phyloP scores from a whole-genome alignment of 2,888 invertebrate genomes.

The Lottia scabra region DNA sequence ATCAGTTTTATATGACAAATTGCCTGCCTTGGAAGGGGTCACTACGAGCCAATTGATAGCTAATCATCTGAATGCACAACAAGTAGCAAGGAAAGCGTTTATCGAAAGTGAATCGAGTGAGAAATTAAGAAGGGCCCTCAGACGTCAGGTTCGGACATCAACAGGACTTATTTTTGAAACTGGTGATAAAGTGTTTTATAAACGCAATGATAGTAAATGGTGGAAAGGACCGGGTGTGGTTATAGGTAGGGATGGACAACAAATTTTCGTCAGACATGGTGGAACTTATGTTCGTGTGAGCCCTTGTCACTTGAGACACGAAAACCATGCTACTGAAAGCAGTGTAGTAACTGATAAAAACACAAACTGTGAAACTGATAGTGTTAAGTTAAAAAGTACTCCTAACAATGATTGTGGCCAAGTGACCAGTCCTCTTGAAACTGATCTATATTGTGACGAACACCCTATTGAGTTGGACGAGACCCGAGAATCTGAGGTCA shows the following conservation, averaged over 20 bases:
- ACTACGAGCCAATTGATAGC: conserved; percentile 8
- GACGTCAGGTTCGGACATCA: conserved; percentile 24
- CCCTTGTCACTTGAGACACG: conserved; percentile 22
- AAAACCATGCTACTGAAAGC: conserved; percentile 14
- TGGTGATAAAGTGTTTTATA: conserved; percentile 33
- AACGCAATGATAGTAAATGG: conserved; percentile 26
- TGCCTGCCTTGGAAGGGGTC: conserved; percentile 24
- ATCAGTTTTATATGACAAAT: not conserved
- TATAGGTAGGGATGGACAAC: conserved; percentile 33
- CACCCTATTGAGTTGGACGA: conserved; percentile 21
- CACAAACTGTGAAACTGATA: conserved; percentile 5
- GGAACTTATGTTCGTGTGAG: conserved; percentile 30
- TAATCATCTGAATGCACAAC: conserved; percentile 5
- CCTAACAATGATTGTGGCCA: no score
- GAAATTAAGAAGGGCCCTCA: conserved; percentile 30
- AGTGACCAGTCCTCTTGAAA: no score
- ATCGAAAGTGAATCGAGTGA: conserved; percentile 27
- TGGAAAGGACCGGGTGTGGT: conserved; percentile 34
- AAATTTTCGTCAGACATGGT: conserved; percentile 40
- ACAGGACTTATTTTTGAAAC: not conserved
- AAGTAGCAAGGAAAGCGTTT: conserved; percentile 19
- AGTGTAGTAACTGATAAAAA: not conserved
- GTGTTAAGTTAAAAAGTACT: no score
- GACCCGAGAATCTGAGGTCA: conserved; percentile 19
- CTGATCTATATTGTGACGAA: no score